Conservation (phyloP, 64 coral and sea anemone species). For the Platygyra sinensis region DNA sequence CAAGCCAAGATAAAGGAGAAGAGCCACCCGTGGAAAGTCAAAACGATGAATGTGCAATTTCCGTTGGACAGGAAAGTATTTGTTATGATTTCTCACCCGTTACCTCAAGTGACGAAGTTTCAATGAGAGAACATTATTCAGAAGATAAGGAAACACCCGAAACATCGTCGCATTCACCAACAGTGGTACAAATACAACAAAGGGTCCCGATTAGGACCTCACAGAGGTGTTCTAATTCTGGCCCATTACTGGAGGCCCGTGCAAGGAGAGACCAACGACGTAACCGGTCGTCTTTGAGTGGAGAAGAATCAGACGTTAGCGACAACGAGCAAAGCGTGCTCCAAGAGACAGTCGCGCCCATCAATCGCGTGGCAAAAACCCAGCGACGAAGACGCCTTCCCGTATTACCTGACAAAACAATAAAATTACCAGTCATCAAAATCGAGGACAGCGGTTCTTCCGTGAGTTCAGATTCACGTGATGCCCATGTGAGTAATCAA, state of each 20-base stretch:
- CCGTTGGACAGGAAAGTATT: background rate
- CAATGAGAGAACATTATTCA: background rate
- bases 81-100: background rate
- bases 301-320: conserved; percentile 10
- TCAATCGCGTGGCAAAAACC: background rate
- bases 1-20: background rate
- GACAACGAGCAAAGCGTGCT: conserved; percentile 10
- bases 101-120: background rate
- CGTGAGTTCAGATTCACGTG: background rate
- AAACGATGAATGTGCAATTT: background rate
- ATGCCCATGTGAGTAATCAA: background rate
- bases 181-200: background rate
- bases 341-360: conserved; percentile 2
- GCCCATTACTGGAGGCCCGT: background rate
- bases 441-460: conserved; percentile 30
- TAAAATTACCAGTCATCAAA: conserved; percentile 37
- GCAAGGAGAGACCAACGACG: background rate
- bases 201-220: conserved; percentile 6
- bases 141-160: background rate
- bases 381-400: conserved; percentile 14
- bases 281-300: conserved; percentile 3
- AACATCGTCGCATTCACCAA: background rate
- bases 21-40: background rate
- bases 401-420: background rate
- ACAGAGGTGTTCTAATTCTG: conserved; percentile 2